Base-by-base conservation (phyloP, 1,140 invertebrate genomes). In the Lucilia sericata region DNA sequence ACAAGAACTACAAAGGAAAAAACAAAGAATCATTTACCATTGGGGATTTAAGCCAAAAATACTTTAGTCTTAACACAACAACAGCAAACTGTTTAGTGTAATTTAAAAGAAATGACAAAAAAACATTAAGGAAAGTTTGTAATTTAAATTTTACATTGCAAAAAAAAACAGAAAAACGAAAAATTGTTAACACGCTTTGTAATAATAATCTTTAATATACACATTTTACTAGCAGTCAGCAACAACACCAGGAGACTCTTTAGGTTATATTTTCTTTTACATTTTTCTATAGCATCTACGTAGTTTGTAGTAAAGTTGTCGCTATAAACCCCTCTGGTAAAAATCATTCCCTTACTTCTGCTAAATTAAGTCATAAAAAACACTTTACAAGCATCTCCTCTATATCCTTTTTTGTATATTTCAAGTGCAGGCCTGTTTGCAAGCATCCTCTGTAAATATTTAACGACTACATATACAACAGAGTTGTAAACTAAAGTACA, bases 281-380 rank as follows among this genome's bases (percentile, higher is more conserved):
- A 30, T 42, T 42, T 42, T 42, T 42, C 10, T 42, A 42, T 42
- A 42, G 10, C 42, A 30, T 30, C 3, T 1, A n/a, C n/a, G n/a
- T n/a, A 30, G 3, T 30, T 30, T 30, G 25, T 30, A 30, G 25
- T 30, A 30, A 30, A 30, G 25, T 30, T 30, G 25, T 30, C 25
- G 25, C 25, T 30, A 30, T 30, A 2, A 17, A 2, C 51, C 51
- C 51, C 51, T 12, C 51, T 55, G 12, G 3, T 55, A 8, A 42
- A 55, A 17, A 55, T 55, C 17, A 13, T 55, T 55, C 51, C 51
- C 12, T 13, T 55, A 55, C 42, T 42, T 42, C 42, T 42, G 42
- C 42, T 55, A 55, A 55, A 55, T 55, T 55, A 55, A 55, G 51
- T 12, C 51, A 55, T 55, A 55, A 55, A 55, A 55, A 55, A 55